phyloP scores from a whole-genome alignment of 1,140 invertebrate species.

The Drosophila arawakana region DNA sequence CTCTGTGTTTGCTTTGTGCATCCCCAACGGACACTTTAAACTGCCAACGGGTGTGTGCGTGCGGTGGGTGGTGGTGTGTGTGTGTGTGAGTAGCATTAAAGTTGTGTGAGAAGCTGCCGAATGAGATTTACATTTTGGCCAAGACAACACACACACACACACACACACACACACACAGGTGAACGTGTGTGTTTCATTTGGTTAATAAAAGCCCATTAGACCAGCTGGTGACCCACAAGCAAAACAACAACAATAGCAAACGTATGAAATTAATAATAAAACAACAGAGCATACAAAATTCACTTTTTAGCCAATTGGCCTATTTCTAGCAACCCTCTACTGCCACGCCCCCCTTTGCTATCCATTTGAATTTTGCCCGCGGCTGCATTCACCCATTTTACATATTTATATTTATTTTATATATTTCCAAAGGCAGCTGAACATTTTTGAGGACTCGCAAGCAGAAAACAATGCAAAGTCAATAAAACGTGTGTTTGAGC shows the following conservation, averaged over 20 bases:
- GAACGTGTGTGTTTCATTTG: conserved; percentile 33
- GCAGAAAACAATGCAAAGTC: neutral
- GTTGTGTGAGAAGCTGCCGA: conserved; percentile 36
- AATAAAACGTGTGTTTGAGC: conserved; percentile 24
- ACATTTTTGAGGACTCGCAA: conserved; percentile 17
- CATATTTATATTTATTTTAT: conserved; percentile 57
- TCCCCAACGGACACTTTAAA: conserved; percentile 76
- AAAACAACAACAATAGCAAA: conserved; percentile 31
- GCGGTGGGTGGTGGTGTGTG: no score
- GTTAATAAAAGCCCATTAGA: conserved; percentile 65
- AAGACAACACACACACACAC: conserved; percentile 6
- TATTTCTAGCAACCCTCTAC: neutral
- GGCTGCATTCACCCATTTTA: conserved; percentile 56
- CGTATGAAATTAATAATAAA: conserved; percentile 78
- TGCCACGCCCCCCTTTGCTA: neutral
- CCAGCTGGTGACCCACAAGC: conserved; percentile 45
- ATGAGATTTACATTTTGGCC: conserved; percentile 69
- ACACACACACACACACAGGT: neutral
- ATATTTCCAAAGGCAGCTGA: conserved; percentile 20
- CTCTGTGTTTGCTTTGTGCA: conserved; percentile 62
- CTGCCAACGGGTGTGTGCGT: conserved; percentile 57
- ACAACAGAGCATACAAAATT: conserved; percentile 71
- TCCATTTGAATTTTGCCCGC: neutral
- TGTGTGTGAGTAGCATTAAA: conserved; percentile 55
- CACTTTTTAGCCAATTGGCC: conserved; percentile 67